Base-by-base conservation (phyloP, 2,797 vertebrate genomes). In the Poecilia picta region DNA sequence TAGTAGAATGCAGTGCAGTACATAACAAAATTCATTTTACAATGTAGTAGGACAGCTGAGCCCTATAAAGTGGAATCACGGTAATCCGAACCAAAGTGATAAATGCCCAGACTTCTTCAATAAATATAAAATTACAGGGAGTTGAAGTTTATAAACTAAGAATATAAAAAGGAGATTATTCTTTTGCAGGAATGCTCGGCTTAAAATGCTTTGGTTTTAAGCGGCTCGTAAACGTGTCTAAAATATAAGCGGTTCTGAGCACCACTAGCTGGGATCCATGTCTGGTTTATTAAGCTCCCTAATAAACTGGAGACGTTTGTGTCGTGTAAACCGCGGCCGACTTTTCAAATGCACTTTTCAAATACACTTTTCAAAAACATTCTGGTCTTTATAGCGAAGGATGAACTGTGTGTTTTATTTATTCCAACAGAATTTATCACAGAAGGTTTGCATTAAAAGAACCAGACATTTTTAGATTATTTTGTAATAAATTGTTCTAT, bases 51-150 rank as follows among this genome's bases (percentile, higher is more conserved):
- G 39, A 43, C 39, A 43, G 39, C 66, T 43, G 66, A 70, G 66
- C 41, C 64, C 36, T 5, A 72, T 20, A 41, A 36, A 46, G 55
- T 41, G 36, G 33, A 68, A 68, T 20, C 20, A 25, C 39, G 5
- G 66, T n/a, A n/a, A 70, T 70, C 23, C 23, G 2, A 43, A 70
- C 62, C 62, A 43, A n/a, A 12, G 66, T 70, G 39, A 70, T 70
- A n/a, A 70, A 70, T 41, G 39, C 39, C 66, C 23, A 70, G 39
- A 15, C 33, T 39, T 41, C 66, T 43, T 70, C 66, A 41, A 70
- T 70, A 70, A 43, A 70, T 41, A 43, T 41, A 43, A n/a, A n/a
- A 25, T 70, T 70, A 70, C 66, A 70, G 66, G 20, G 66, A 70
- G 39, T 41, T 68, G 25, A 3, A 68, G 36, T 43, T 70, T 70